phyloP scores from a whole-genome alignment of 64 coral and sea anemone species.

The Stichodactyla helianthus region DNA sequence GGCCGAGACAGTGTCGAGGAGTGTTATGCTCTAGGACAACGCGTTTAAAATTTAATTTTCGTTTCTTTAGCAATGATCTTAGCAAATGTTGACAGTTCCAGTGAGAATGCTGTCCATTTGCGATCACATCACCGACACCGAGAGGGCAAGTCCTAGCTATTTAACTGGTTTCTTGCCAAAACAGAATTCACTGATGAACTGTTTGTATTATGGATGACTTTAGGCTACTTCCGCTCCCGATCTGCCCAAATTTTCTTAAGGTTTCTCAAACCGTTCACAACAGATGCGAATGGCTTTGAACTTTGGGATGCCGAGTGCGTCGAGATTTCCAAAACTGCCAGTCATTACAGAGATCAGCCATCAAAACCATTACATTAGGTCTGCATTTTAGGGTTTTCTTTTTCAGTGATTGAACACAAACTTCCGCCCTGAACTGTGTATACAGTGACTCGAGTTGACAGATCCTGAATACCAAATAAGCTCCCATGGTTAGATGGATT shows the following conservation, averaged over 20 bases:
- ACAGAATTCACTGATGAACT: background rate
- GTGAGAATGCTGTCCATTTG: slow-evolving; percentile 17
- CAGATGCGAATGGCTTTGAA: background rate
- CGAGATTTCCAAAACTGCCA: slow-evolving; percentile 5
- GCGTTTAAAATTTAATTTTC: slow-evolving; percentile 74
- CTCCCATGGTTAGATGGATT: background rate
- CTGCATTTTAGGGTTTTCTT: background rate
- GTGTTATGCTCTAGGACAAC: background rate
- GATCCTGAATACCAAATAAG: background rate
- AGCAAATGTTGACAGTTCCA: slow-evolving; percentile 57
- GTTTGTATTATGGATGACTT: background rate
- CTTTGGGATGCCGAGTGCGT: background rate
- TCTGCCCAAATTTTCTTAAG: background rate
- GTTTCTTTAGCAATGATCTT: slow-evolving; percentile 54
- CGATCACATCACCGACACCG: slow-evolving; percentile 15
- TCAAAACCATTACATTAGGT: slow-evolving; percentile 20
- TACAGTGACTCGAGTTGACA: background rate
- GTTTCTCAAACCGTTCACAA: background rate
- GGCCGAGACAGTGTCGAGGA: background rate
- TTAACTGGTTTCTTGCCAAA: slow-evolving; percentile 27
- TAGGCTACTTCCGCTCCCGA: slow-evolving; percentile 13
- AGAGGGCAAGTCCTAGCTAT: background rate
- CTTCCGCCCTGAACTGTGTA: slow-evolving; percentile 3
- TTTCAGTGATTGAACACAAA: slow-evolving; percentile 2
- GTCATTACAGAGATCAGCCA: slow-evolving; percentile 6